phyloP scores from a whole-genome alignment of 2,888 invertebrate species.

The Diaprepes abbreviatus region DNA sequence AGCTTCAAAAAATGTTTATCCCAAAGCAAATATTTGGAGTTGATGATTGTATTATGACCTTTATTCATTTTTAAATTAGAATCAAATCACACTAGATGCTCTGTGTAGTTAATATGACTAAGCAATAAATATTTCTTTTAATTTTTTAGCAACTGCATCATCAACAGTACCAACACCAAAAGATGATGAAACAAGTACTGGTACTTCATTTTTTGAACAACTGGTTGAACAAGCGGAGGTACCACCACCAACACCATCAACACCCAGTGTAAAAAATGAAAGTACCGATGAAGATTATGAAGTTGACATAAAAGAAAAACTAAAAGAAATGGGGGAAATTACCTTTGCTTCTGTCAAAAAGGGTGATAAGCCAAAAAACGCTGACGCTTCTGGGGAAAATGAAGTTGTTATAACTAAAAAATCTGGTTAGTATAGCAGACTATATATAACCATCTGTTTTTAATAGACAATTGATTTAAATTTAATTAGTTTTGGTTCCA shows the following conservation, averaged over 20 bases:
- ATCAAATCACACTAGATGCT: too few relatives aligned
- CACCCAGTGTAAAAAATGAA: constrained; percentile 52
- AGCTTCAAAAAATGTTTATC: too few relatives aligned
- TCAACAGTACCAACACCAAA: constrained; percentile 51
- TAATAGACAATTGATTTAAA: too few relatives aligned
- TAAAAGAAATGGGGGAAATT: constrained; percentile 74
- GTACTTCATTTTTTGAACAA: constrained; percentile 64
- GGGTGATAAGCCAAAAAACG: constrained; percentile 64
- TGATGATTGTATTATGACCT: too few relatives aligned
- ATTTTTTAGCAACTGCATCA: constrained; percentile 53
- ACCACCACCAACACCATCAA: constrained; percentile 43
- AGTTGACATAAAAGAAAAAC: constrained; percentile 74
- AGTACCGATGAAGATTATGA: constrained; percentile 66
- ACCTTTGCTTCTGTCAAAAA: constrained; percentile 68
- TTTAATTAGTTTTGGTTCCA: too few relatives aligned
- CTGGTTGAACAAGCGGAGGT: constrained; percentile 60
- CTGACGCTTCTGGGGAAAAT: constrained; percentile 76
- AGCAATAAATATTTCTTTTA: too few relatives aligned
- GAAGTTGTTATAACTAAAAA: constrained; percentile 82
- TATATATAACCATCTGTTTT: too few relatives aligned
- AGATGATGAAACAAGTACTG: constrained; percentile 63
- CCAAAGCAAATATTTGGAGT: too few relatives aligned
- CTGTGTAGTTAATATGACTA: too few relatives aligned
- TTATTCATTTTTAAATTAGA: too few relatives aligned
- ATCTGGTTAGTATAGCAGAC: constrained; percentile 54